Evolutionary conservation across 2,113 vertebrate genomes (phyloP).

Genomic region (Mirounga angustirostris): DNA sequence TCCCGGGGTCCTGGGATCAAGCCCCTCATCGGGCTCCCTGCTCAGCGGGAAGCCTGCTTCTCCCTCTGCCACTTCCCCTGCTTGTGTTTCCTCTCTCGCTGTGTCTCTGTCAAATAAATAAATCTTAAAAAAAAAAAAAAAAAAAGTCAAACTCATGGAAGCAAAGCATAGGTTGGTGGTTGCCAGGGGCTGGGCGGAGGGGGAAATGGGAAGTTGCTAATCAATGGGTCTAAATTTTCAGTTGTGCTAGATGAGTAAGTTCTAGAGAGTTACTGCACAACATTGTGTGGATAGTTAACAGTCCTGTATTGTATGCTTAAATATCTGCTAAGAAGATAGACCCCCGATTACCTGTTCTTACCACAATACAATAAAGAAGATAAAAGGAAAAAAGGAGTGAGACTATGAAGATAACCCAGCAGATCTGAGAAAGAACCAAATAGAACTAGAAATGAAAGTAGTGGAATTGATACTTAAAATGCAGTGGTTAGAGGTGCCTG

Average conservation of each 20-base stretch:
- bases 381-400: not conserved
- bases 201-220: not conserved
- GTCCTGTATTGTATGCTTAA: not conserved
- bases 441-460: constrained; percentile 26
- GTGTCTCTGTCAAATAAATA: no score
- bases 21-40: no score
- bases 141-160: not conserved
- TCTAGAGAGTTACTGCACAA: not conserved
- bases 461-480: not conserved
- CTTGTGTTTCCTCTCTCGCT: no score
- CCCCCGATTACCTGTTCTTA: not conserved
- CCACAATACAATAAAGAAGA: not conserved
- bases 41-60: no score
- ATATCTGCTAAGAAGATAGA: not conserved
- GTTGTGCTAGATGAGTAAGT: not conserved
- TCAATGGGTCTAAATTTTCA: not conserved
- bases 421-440: not conserved
- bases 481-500: not conserved
- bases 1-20: no score
- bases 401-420: not conserved
- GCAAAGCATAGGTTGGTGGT: not conserved
- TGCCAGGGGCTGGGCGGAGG: not conserved
- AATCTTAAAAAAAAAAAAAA: no score
- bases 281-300: not conserved
- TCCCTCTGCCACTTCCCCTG: no score